Evolutionary conservation across 2,888 invertebrate genomes (phyloP), one percentile per base, ranked within the genome.

Genomic region (Drosophila tripunctata): DNA sequence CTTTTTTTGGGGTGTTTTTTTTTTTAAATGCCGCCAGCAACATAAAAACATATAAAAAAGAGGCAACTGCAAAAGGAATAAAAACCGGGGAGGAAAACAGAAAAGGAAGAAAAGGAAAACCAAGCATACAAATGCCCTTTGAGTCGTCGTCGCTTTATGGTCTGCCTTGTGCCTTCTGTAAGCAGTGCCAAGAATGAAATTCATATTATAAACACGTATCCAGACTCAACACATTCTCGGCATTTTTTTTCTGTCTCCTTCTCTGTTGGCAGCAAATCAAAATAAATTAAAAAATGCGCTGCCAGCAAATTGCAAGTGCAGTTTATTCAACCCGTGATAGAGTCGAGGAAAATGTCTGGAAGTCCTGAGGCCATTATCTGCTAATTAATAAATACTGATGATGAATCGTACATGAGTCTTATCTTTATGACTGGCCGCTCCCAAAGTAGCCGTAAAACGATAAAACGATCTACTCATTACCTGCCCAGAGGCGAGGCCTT

Each of bases 181-280:
- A 55, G 30, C 50, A 38, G 40, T 73, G 73, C 73, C 73, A 73
- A 73, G 66, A 73, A 71, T 61, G 30, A 50, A 56, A 41, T 78
- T 70, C 54, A 71, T 67, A 80, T 84, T 80, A 65, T 78, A 64
- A 74, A 74, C 78, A 79, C 78, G 78, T 78, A 74, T 67, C 55
- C 57, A 27, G 55, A 51, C 71, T 75, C 75, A 73, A 65, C 75
- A 75, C 72, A 60, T 70, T 70, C 58, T 22, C 33, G 21, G 54
- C 44, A 52, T 51, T 65, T 63, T 77, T n/a, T 66, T 63, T 77
- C 27, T 66, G 57, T 55, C 58, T 54, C 45, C 41, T 30, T 54
- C 38, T 21, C 58, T 51, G 35, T 52, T 77, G 58, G 58, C 57
- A 61, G 70, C 62, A 58, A 67, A 78, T 74, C 54, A 70, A 84